Percentiles rank a stretch among this genome's conserved stretches.
These are phyloP conservation scores for Allochrocebus solatus DNA, from an alignment of 2,797 vertebrate genomes.

Conservation along the genomic window DNA sequence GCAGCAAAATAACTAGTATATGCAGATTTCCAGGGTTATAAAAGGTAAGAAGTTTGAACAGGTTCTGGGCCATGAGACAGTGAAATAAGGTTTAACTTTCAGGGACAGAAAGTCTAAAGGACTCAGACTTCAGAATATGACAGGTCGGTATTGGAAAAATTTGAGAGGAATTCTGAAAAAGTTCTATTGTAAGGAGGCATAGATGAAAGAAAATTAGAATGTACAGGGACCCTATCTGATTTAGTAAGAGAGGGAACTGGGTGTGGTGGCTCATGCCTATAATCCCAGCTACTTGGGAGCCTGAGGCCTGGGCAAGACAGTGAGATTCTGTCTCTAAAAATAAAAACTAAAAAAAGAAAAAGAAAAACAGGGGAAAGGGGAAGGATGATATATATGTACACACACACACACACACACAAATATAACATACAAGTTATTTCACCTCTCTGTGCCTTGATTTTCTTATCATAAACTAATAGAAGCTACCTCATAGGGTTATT, in stretches of 20 bases:
- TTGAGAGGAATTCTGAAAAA: conserved; percentile 21
- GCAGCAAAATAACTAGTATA: conserved; percentile 27
- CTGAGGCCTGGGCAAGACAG: too few relatives aligned
- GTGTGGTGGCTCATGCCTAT: too few relatives aligned
- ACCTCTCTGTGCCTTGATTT: background rate
- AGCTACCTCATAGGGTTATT: background rate
- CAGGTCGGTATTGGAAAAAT: background rate
- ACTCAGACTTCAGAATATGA: background rate
- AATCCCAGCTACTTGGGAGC: too few relatives aligned
- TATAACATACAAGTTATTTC: background rate
- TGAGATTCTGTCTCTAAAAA: too few relatives aligned
- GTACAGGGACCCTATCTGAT: background rate
- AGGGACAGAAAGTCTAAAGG: background rate
- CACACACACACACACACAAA: background rate
- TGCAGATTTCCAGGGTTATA: background rate
- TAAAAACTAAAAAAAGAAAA: too few relatives aligned
- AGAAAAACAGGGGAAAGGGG: background rate
- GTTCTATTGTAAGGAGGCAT: background rate
- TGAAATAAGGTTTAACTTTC: conserved; percentile 3
- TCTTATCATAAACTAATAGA: background rate
- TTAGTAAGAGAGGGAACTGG: background rate
- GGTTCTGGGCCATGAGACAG: background rate
- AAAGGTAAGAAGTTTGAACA: background rate
- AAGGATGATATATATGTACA: background rate
- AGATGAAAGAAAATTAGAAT: conserved; percentile 11